Percentiles rank a stretch among this genome's conserved stretches.
Conservation (phyloP, 2,888 invertebrate genomes). For the Ernsta delagoae region DNA sequence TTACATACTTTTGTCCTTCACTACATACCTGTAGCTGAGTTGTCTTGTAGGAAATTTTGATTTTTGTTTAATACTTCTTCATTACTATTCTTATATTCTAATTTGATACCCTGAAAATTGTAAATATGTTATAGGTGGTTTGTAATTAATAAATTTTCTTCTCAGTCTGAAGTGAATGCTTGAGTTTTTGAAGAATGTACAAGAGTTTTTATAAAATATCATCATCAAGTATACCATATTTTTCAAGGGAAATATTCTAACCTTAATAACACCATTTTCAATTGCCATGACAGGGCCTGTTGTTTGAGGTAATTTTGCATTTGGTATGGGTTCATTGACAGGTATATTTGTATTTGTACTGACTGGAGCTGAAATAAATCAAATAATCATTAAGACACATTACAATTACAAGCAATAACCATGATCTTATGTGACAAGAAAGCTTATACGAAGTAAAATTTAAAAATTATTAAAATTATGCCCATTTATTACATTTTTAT, state of each 20-base stretch:
- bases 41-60: slow-evolving; percentile 11
- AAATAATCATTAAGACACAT: too few relatives aligned
- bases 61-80: slow-evolving; percentile 23
- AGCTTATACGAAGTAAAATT: too few relatives aligned
- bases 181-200: too few relatives aligned
- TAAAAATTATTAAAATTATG: too few relatives aligned
- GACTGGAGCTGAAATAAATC: too few relatives aligned
- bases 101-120: slow-evolving; percentile 42
- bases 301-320: slow-evolving; percentile 50
- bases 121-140: background rate
- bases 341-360: slow-evolving; percentile 41
- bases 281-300: slow-evolving; percentile 73
- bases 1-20: background rate
- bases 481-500: too few relatives aligned
- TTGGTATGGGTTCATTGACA: slow-evolving; percentile 39
- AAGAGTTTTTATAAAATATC: too few relatives aligned
- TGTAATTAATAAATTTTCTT: too few relatives aligned
- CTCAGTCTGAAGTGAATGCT: too few relatives aligned
- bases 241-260: slow-evolving; percentile 40
- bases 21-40: slow-evolving; percentile 35
- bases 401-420: too few relatives aligned
- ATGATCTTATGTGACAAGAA: too few relatives aligned
- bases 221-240: too few relatives aligned
- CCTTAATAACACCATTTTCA: slow-evolving; percentile 80
- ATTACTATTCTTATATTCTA: slow-evolving; percentile 37